These are phyloP conservation scores for Rotaria macrura DNA, from an alignment of 2,888 invertebrate species.

Conservation along the genomic window DNA sequence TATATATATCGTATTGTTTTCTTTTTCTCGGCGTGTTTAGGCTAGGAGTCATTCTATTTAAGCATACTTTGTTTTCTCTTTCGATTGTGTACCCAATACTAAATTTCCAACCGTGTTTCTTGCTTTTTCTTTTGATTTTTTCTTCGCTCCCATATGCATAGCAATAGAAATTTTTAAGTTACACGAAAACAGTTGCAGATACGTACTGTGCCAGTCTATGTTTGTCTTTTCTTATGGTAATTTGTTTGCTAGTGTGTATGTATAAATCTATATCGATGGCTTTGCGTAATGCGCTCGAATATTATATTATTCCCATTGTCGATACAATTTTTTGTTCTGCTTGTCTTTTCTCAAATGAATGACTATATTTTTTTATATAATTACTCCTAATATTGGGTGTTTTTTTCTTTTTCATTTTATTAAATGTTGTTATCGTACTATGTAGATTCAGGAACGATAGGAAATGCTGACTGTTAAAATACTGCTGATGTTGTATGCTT, in stretches of 20 bases:
- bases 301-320: conserved; percentile 8
- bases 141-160: background rate
- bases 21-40: background rate
- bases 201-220: background rate
- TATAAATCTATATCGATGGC: background rate
- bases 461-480: background rate
- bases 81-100: background rate
- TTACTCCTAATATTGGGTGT: background rate
- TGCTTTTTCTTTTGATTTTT: no score
- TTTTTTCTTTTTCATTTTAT: background rate
- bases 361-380: background rate
- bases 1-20: background rate
- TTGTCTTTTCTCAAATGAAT: background rate
- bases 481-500: background rate
- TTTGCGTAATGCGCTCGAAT: background rate
- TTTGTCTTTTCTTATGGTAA: background rate
- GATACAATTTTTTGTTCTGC: background rate
- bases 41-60: background rate
- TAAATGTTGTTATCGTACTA: background rate
- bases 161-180: background rate
- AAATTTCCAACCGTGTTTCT: background rate
- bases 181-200: conserved; percentile 13
- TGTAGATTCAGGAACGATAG: background rate
- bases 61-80: background rate
- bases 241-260: background rate